Base-by-base conservation (phyloP, 2,888 invertebrate species). In the Plagodis pulveraria region DNA sequence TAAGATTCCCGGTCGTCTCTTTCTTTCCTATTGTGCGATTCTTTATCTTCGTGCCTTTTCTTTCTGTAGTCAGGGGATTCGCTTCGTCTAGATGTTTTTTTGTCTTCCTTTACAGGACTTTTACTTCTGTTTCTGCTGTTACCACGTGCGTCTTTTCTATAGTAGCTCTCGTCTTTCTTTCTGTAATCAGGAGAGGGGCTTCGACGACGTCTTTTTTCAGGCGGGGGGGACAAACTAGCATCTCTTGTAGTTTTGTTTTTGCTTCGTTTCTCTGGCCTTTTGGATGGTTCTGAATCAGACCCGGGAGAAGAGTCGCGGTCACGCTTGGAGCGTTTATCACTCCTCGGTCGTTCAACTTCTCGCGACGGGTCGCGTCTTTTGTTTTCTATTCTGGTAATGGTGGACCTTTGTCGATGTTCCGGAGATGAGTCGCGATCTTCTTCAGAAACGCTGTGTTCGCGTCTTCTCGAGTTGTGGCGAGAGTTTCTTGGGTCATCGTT, bases 321-420 rank as follows among this genome's bases (percentile, higher is more conserved):
- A n/a, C 81, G 84, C 66, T 81, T 88, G 4, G 80, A 72, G 2
- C 80, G 79, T 60, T 83, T 86, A 2, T 70, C 70, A 4, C 59
- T 52, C 45, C 68, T 81, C 6, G 71, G 66, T 41, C 70, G 79
- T 2, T 85, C 84, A 0, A 71, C 75, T 7, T 84, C 86, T 57
- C 66, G 71, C 0, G 84, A 80, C 0, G 80, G 65, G 48, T 85
- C 86, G 5, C 81, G 76, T 45, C 69, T 80, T 58, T 77, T 86
- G 66, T 87, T 86, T 11, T 83, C 81, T 41, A 87, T 66, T 72
- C 87, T 89, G 47, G 86, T 86, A 45, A 89, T 86, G 65, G 81
- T 81, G 0, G 89, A 90, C 50, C 80, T 80, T 11, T 85, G 87
- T 36, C 71, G 76, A 44, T 75, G 72, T 36, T 85, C 86, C 0